Conservation (phyloP, 2,888 invertebrate species). For the Lepidochrysops patricia region DNA sequence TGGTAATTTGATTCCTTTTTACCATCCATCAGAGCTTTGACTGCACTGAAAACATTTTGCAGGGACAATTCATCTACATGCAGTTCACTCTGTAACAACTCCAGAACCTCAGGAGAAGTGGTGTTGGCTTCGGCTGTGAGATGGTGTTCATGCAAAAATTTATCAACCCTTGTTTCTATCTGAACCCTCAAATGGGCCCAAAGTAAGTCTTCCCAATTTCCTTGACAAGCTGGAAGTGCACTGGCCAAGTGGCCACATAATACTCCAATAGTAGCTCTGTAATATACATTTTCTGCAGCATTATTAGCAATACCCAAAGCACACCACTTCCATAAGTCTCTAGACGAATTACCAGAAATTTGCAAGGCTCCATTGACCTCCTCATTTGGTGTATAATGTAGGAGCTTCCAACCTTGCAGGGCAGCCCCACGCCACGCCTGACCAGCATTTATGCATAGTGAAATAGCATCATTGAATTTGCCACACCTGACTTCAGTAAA, state of each 20-base stretch:
- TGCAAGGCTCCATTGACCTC: conserved; percentile 62
- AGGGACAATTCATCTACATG: conserved; percentile 52
- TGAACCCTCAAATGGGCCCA: conserved; percentile 91
- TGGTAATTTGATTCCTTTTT: conserved; percentile 81
- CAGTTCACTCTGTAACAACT: conserved; percentile 53
- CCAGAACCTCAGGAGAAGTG: conserved; percentile 52
- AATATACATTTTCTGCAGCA: conserved; percentile 70
- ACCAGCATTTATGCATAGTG: conserved; percentile 88
- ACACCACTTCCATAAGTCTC: conserved; percentile 86
- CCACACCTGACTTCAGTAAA: conserved; percentile 90
- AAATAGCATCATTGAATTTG: conserved; percentile 87
- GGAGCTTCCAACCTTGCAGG: conserved; percentile 91
- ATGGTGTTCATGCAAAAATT: conserved; percentile 62
- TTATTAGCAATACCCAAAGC: conserved; percentile 78
- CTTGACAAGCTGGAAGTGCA: conserved; percentile 81
- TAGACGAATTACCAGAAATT: conserved; percentile 87
- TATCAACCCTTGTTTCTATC: conserved; percentile 90
- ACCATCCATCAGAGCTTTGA: conserved; percentile 61
- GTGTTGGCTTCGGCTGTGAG: conserved; percentile 60
- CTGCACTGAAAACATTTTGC: conserved; percentile 57
- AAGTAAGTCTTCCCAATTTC: conserved; percentile 91
- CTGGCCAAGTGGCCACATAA: conserved; percentile 89
- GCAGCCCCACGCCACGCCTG: conserved; percentile 94
- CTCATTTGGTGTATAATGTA: conserved; percentile 88
- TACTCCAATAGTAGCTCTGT: conserved; percentile 81